A percentile compares a stretch with the other conserved stretches of the same genome.
phyloP scores from a whole-genome alignment of 2,797 vertebrate genomes.

The Gouania willdenowi region DNA sequence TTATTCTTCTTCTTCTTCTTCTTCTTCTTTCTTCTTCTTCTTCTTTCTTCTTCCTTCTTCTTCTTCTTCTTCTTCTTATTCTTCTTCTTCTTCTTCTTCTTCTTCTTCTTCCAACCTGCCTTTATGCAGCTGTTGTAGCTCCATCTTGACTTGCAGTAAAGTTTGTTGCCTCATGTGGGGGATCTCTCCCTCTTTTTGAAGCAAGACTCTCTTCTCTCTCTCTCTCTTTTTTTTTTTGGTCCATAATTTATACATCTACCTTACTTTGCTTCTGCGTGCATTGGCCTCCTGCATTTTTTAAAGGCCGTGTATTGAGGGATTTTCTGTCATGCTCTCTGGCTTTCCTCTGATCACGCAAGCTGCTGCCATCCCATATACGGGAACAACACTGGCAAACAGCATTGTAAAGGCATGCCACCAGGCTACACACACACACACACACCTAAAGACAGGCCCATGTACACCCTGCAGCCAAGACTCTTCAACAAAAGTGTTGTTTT shows the following conservation, averaged over 20 bases:
- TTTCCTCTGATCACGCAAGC: slow-evolving; percentile 85
- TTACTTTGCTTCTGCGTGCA: slow-evolving; percentile 81
- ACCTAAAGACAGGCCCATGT: slow-evolving; percentile 1
- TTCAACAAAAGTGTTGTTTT: slow-evolving; percentile 15
- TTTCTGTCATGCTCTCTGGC: slow-evolving; percentile 82
- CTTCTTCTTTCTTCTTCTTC: too few species aligned
- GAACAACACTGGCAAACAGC: slow-evolving; percentile 46
- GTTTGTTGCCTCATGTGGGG: slow-evolving; percentile 73
- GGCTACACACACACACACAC: slow-evolving; percentile 18
- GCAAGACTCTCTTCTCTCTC: too few species aligned
- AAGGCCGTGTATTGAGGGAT: slow-evolving; percentile 86
- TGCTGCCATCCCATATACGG: slow-evolving; percentile 68
- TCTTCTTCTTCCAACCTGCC: slow-evolving; percentile 21
- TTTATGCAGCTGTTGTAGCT: slow-evolving; percentile 36
- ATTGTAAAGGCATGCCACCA: slow-evolving; percentile 38
- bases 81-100: too few species aligned
- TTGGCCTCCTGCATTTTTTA: slow-evolving; percentile 89
- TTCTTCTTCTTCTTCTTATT: too few species aligned
- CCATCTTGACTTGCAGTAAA: slow-evolving; percentile 63
- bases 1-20: too few species aligned
- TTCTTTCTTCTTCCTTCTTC: too few species aligned
- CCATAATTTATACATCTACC: slow-evolving; percentile 80
- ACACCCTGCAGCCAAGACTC: slow-evolving; percentile 8
- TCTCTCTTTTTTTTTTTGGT: slow-evolving; percentile 50
- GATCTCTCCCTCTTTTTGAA: slow-evolving; percentile 74